phyloP scores from a whole-genome alignment of 2,113 vertebrate species.

The Hypomesus transpacificus region DNA sequence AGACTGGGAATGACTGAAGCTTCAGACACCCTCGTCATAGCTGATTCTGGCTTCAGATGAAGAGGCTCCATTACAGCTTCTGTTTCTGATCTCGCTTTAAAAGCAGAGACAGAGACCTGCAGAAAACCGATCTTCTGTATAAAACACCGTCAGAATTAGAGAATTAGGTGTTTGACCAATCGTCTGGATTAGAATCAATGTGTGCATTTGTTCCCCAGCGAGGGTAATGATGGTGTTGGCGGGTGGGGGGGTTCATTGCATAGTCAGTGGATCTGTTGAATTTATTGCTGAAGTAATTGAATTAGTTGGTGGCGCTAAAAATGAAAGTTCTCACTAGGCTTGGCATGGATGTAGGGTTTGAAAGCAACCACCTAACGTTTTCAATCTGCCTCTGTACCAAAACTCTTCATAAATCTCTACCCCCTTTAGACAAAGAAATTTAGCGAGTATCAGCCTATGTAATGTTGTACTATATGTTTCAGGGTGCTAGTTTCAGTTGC shows the following conservation, averaged over 20 bases:
- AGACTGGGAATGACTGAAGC: background rate
- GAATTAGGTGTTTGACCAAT: background rate
- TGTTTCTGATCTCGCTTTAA: background rate
- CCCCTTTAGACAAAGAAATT: no score
- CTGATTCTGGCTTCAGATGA: background rate
- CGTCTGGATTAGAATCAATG: background rate
- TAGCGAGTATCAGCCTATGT: no score
- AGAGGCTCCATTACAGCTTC: background rate
- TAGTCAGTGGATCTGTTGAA: constrained; percentile 45
- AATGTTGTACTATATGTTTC: no score
- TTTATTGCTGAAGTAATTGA: constrained; percentile 55
- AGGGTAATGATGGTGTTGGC: constrained; percentile 28
- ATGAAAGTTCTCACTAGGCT: constrained; percentile 35
- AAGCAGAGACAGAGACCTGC: background rate
- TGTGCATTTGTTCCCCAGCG: constrained; percentile 12
- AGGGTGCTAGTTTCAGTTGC: no score
- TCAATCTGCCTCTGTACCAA: background rate
- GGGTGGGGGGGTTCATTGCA: constrained; percentile 46
- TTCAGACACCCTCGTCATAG: background rate
- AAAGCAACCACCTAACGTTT: constrained; percentile 34
- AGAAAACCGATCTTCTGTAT: background rate
- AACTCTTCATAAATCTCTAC: background rate
- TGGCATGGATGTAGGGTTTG: constrained; percentile 34
- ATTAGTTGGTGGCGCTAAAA: constrained; percentile 50
- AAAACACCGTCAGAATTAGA: background rate